Evolutionary conservation across 2,888 invertebrate species (phyloP), one percentile per base, ranked within the genome.

Genomic region (Amphipyra berbera): DNA sequence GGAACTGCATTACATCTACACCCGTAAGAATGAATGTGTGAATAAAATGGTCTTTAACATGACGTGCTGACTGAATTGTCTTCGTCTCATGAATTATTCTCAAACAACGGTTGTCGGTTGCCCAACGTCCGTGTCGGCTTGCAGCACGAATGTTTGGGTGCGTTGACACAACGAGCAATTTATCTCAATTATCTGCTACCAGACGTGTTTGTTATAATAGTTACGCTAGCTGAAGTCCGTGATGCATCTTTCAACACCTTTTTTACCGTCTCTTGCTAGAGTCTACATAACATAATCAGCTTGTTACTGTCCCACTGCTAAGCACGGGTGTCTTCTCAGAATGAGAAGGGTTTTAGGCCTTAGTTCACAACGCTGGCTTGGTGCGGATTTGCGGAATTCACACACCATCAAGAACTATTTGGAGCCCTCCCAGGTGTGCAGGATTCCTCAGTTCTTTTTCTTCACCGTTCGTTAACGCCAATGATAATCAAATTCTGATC

Each of bases 121-220:
- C 67, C 56, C 64, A 80, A 81, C 63, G 65, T 69, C 72, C 69
- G 70, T 63, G 57, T 53, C 65, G 42, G 69, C 68, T 50, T 15
- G 37, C 68, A 76, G 65, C 67, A 65, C 63, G 60, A 77, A 64
- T 68, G 68, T 75, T 82, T 62, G 71, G 72, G 82, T 79, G 78
- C 82, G 82, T 83, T 82, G 86, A 85, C 82, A 83, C 78, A 79
- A 79, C 73, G 57, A 59, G 75, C 71, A 79, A 87, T 87, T 83
- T 73, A 83, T 87, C 84, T 83, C 81, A 82, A 87, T 85, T 81
- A 79, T 71, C 42, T 64, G 45, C 40, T 56, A 53, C 62, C 59
- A 74, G 61, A 64, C 63, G 63, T 61, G 56, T 50, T 58, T 66
- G 75, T 61, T 62, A 53, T 61, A 15, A 50, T 53, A 61, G 66